Evolutionary conservation across 1,140 invertebrate species (phyloP).

Genomic region (Aphaenogaster rudis): DNA sequence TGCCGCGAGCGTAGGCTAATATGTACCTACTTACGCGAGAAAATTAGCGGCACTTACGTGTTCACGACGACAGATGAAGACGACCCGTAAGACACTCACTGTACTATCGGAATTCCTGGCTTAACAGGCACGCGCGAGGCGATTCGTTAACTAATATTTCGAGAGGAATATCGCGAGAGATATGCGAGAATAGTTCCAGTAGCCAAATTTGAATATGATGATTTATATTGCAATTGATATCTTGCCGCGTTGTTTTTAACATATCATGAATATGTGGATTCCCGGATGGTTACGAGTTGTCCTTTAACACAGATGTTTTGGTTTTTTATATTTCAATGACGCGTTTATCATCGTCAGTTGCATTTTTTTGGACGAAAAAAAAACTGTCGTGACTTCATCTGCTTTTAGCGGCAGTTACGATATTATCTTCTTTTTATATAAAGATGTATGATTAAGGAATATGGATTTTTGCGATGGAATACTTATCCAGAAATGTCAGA

Average conservation of each 20-base stretch:
- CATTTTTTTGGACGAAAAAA: conserved; percentile 15
- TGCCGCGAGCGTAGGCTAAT: not conserved
- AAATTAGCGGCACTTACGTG: conserved; percentile 31
- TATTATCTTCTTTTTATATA: conserved; percentile 23
- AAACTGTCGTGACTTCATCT: conserved; percentile 7
- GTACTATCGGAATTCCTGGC: not conserved
- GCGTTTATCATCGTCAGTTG: conserved; percentile 15
- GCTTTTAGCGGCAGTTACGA: conserved; percentile 37
- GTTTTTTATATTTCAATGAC: conserved; percentile 28
- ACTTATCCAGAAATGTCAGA: not conserved
- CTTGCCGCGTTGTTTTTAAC: conserved; percentile 29
- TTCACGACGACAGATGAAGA: not conserved
- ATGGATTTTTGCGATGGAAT: not conserved
- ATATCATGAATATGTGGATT: conserved; percentile 46
- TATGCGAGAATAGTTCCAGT: not conserved
- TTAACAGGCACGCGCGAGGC: not conserved
- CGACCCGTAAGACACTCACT: not conserved
- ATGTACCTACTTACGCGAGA: not conserved
- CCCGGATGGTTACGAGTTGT: not conserved
- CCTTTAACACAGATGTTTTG: conserved; percentile 13
- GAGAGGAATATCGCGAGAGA: not conserved
- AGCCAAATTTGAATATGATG: not conserved
- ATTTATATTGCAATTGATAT: conserved; percentile 25
- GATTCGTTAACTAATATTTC: conserved; percentile 15
- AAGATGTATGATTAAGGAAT: not conserved